Conservation (phyloP, 2,888 invertebrate genomes). For the Pyrochroa serraticornis region DNA sequence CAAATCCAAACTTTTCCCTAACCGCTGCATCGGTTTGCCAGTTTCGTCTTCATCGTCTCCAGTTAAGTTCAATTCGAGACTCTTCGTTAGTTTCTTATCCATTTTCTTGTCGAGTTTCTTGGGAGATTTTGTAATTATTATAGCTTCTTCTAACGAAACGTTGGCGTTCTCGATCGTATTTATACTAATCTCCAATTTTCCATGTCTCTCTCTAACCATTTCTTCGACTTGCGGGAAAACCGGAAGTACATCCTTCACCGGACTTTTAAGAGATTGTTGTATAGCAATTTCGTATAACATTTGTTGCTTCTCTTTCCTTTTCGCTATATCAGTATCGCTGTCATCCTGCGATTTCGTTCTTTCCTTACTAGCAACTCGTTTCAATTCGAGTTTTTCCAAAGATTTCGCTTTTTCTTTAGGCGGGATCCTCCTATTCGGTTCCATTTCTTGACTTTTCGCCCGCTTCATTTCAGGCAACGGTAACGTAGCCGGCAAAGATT, state of each 20-base stretch:
- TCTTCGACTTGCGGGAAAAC: conserved; percentile 76
- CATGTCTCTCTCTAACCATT: conserved; percentile 74
- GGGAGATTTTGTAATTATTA: conserved; percentile 76
- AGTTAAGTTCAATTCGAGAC: conserved; percentile 68
- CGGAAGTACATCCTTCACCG: conserved; percentile 74
- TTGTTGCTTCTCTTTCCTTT: conserved; percentile 76
- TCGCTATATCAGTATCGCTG: conserved; percentile 72
- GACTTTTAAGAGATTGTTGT: conserved; percentile 75
- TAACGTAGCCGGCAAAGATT: conserved; percentile 9
- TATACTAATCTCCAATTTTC: conserved; percentile 75
- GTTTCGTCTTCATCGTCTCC: conserved; percentile 43
- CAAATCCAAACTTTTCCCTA: conserved; percentile 57
- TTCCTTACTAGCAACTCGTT: conserved; percentile 65
- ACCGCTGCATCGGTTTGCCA: conserved; percentile 50
- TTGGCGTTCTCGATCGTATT: conserved; percentile 62
- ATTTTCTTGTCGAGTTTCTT: conserved; percentile 68
- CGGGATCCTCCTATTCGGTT: conserved; percentile 60
- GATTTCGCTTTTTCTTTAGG: conserved; percentile 73
- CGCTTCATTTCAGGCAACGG: conserved; percentile 59
- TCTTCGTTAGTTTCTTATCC: conserved; percentile 63
- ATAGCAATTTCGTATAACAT: conserved; percentile 77
- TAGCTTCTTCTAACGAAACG: conserved; percentile 68
- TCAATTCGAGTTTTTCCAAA: conserved; percentile 69
- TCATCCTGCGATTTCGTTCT: conserved; percentile 76
- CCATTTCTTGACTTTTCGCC: conserved; percentile 68